Evolutionary conservation across 2,113 vertebrate genomes (phyloP).

Genomic region (Maccullochella peelii): DNA sequence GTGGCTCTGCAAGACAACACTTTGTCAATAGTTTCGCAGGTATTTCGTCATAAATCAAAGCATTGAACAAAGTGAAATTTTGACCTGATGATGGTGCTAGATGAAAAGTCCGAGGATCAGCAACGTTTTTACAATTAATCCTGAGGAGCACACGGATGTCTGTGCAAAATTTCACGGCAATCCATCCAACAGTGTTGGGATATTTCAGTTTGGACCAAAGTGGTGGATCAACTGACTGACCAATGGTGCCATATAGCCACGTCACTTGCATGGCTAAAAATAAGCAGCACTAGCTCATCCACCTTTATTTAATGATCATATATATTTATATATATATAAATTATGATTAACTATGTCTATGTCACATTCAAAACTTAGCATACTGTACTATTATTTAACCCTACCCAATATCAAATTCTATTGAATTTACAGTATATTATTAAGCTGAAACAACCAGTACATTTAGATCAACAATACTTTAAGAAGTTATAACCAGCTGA

Average conservation of each 20-base stretch:
- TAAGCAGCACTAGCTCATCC: not conserved
- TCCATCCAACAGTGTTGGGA: not conserved
- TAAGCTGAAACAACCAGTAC: not conserved
- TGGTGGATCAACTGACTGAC: no score
- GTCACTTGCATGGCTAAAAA: not conserved
- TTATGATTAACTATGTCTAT: not conserved
- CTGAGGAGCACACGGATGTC: no score
- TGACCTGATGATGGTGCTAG: not conserved
- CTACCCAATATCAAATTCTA: not conserved
- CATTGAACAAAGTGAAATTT: not conserved
- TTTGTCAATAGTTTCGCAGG: not conserved
- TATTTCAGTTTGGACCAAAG: not conserved
- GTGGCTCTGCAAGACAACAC: not conserved
- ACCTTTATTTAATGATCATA: not conserved
- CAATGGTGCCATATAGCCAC: no score
- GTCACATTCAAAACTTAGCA: not conserved
- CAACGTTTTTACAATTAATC: no score
- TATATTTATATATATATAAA: not conserved
- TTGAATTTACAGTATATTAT: not conserved
- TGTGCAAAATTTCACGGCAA: not conserved
- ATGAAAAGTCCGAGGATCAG: not conserved
- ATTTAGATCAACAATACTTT: not conserved
- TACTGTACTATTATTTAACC: not conserved
- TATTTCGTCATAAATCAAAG: not conserved
- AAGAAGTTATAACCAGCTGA: slow-evolving; percentile 15